Percentiles rank a stretch among this genome's conserved stretches.
Conservation (phyloP, 2,113 vertebrate species). For the Limanda limanda region DNA sequence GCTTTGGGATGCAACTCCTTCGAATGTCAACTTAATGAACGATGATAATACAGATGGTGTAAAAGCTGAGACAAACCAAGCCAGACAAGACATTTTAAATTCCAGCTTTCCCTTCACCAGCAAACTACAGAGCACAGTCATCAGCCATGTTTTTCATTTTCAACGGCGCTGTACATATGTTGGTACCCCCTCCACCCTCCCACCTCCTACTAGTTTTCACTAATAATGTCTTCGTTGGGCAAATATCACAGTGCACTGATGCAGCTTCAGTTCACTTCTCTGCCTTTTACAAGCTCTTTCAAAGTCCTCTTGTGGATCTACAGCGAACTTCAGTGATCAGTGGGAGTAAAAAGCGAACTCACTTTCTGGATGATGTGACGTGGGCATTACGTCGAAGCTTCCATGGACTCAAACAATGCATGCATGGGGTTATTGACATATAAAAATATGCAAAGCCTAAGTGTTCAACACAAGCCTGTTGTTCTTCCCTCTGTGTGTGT, state of each 20-base stretch:
- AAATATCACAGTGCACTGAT: background rate
- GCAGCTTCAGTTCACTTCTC: conserved; percentile 7
- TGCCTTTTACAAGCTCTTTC: conserved; percentile 35
- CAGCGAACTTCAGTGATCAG: conserved; percentile 5
- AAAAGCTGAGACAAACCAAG: too few relatives aligned
- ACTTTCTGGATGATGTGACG: conserved; percentile 8
- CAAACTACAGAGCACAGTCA: background rate
- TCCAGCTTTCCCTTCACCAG: too few relatives aligned
- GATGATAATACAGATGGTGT: background rate
- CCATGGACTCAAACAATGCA: conserved; percentile 14
- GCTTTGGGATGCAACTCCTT: background rate
- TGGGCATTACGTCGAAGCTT: conserved; percentile 30
- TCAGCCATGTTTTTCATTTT: background rate
- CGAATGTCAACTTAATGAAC: background rate
- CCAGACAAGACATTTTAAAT: too few relatives aligned
- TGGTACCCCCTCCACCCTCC: too few relatives aligned
- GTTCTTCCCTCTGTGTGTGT: conserved; percentile 30
- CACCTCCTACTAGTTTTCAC: background rate
- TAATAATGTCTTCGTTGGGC: background rate
- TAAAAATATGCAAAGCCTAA: conserved; percentile 59
- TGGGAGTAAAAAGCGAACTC: background rate
- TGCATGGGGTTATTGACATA: conserved; percentile 22
- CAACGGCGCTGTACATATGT: background rate
- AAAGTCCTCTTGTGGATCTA: conserved; percentile 32
- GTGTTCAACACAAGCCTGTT: conserved; percentile 41